Evolutionary conservation across 2,888 invertebrate genomes (phyloP), one percentile per base, ranked within the genome.

Genomic region (Leptothorax acervorum): DNA sequence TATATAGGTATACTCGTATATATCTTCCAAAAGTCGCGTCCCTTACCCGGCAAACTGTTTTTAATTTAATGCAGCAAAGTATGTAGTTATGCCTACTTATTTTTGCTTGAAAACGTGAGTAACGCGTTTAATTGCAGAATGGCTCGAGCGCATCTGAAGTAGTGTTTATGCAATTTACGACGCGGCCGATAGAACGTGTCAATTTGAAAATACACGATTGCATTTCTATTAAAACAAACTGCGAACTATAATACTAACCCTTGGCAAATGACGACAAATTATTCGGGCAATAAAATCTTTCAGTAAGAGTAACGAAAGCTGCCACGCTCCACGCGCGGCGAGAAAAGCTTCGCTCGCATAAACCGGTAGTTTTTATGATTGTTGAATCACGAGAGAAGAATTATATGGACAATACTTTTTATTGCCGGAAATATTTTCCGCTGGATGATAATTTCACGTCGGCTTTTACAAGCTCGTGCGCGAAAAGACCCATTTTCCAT

Each of bases 171-270:
- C 48, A 66, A 35, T 57, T 76, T 65, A 35, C 15, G n/a, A 15
- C 15, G n/a, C 45, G n/a, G 1, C 23, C 55, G 23, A 71, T 39
- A 42, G 12, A 76, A 53, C 48, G 23, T 2, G 18, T 60, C 60
- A 45, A 71, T 48, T 39, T 60, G 11, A 57, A 66, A 18, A 28
- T 55, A 55, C 6, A 18, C 60, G 39, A 31, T 51, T 55, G n/a
- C 11, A 45, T 70, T 70, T 28, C 28, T 45, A 45, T 60, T 60
- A 60, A 60, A 79, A 71, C 48, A 3, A 60, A 45, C 35, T 39
- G 28, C 15, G 35, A 57, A 60, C 45, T 53, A 23, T 23, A 23
- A 23, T 23, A 45, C 9, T 23, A 57, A 79, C 35, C 23, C 12
- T 23, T 48, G 31, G 12, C 71, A 28, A 71, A 79, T 39, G 35